phyloP scores from a whole-genome alignment of 1,140 invertebrate species.

The Aporrectodea caliginosa region DNA sequence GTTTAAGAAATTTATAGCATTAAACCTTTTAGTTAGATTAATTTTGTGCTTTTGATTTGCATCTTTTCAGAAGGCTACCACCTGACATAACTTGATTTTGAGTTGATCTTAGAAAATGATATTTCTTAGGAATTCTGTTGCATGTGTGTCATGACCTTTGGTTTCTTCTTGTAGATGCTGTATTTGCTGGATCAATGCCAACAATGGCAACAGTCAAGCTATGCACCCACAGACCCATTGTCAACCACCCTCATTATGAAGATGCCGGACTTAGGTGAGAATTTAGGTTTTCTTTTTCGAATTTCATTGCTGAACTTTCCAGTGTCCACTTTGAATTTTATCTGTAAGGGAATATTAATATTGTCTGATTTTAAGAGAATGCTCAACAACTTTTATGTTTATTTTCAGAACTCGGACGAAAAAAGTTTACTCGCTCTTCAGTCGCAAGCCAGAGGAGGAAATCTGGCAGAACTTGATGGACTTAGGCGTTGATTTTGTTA shows the following conservation, averaged over 20 bases:
- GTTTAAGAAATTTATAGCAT: no score
- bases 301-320: no score
- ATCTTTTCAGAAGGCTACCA: no score
- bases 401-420: constrained; percentile 66
- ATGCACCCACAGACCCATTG: constrained; percentile 68
- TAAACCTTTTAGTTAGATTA: no score
- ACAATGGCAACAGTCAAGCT: constrained; percentile 75
- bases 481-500: constrained; percentile 53
- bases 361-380: background rate
- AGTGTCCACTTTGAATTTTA: no score
- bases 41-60: no score
- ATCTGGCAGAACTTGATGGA: constrained; percentile 52
- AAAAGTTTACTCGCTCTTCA: constrained; percentile 60
- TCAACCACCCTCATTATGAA: constrained; percentile 64
- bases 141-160: no score
- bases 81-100: no score
- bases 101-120: no score
- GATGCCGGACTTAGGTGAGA: constrained; percentile 55
- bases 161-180: constrained; percentile 61
- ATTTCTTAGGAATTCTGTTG: no score
- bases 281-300: background rate
- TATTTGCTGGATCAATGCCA: constrained; percentile 81
- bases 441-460: constrained; percentile 51
- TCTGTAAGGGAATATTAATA: no score
- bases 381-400: background rate